These are phyloP conservation scores for Platyura marginata DNA, from an alignment of 1,140 invertebrate genomes.

Conservation along the genomic window DNA sequence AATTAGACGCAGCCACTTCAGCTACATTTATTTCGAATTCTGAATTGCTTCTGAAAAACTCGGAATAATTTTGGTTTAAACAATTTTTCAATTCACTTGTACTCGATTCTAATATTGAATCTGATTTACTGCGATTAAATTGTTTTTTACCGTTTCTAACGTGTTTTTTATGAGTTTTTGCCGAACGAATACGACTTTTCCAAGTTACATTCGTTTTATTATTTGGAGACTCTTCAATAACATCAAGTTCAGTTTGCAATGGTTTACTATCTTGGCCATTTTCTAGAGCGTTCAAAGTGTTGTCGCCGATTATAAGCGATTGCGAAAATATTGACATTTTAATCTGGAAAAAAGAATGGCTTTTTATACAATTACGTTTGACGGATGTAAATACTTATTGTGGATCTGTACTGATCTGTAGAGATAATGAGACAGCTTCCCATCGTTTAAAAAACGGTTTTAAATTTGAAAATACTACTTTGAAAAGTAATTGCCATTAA, in stretches of 20 bases:
- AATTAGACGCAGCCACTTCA: too few relatives aligned
- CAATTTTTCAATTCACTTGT: too few relatives aligned
- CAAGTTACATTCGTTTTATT: background rate
- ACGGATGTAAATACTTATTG: too few relatives aligned
- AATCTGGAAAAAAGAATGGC: too few relatives aligned
- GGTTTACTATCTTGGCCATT: background rate
- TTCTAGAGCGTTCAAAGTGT: constrained; percentile 17
- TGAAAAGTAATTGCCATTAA: too few relatives aligned
- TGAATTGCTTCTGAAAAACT: background rate
- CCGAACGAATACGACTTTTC: background rate
- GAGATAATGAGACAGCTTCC: too few relatives aligned
- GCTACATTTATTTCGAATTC: background rate
- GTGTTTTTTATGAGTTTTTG: background rate
- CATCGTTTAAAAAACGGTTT: too few relatives aligned
- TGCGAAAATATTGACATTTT: constrained; percentile 17
- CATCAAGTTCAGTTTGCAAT: background rate
- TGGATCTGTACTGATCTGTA: too few relatives aligned
- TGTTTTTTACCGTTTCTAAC: background rate
- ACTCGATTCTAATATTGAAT: background rate
- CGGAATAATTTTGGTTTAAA: background rate
- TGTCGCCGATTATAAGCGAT: constrained; percentile 17
- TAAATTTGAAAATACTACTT: too few relatives aligned
- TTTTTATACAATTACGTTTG: too few relatives aligned
- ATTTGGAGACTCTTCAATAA: constrained; percentile 1
- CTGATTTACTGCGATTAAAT: background rate